phyloP scores from a whole-genome alignment of 1,140 invertebrate species.

The Drosophila aff. region DNA sequence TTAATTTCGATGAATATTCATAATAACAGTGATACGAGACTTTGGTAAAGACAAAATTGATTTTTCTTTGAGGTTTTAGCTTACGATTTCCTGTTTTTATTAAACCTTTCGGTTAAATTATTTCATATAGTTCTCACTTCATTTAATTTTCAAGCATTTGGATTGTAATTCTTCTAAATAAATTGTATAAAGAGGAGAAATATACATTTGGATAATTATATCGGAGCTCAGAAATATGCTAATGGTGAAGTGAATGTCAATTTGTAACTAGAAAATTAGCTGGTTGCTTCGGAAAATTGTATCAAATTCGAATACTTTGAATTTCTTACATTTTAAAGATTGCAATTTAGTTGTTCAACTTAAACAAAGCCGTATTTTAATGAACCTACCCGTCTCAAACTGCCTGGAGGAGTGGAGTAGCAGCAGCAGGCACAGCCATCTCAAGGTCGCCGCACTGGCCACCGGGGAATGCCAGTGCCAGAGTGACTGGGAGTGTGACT shows the following conservation, averaged over 20 bases:
- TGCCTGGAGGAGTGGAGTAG: slow-evolving; percentile 55
- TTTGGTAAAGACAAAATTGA: neutral
- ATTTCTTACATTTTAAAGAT: neutral
- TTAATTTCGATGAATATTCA: slow-evolving; percentile 8
- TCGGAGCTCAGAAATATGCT: neutral
- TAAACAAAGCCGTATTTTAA: neutral
- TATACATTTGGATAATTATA: neutral
- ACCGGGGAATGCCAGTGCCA: slow-evolving; percentile 20
- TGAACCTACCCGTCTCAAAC: slow-evolving; percentile 66
- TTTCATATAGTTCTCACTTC: neutral
- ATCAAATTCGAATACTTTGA: neutral
- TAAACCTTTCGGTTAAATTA: neutral
- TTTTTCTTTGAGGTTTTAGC: neutral
- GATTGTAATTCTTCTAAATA: neutral
- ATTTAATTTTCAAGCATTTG: neutral
- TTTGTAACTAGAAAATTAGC: too few relatives aligned
- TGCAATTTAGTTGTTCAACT: neutral
- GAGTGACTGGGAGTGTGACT: slow-evolving; percentile 9
- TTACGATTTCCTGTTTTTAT: slow-evolving; percentile 6
- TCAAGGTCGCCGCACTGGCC: slow-evolving; percentile 36
- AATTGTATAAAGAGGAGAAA: neutral
- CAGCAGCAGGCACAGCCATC: slow-evolving; percentile 59
- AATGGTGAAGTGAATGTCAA: too few relatives aligned
- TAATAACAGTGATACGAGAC: slow-evolving; percentile 3
- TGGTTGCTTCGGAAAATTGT: neutral